Base-by-base conservation (phyloP, 2,888 invertebrate genomes). In the Euspilapteryx auroguttella region DNA sequence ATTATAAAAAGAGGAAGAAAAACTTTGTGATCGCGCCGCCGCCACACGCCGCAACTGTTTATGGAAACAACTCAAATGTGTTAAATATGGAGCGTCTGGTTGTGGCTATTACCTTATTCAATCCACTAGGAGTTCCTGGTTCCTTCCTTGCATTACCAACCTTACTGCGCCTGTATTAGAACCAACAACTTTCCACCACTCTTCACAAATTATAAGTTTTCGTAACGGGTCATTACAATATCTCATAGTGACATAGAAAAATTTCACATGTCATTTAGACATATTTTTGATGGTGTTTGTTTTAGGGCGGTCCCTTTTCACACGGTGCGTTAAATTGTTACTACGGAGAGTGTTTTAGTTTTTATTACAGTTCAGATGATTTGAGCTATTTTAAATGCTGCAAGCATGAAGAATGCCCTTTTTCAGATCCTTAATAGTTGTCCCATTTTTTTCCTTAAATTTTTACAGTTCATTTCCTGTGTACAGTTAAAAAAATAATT, bases 171-270 rank as follows among this genome's bases (percentile, higher is more conserved):
- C 54, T 56, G 45, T 61, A 57, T 56, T 62, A 62, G 64, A 59
- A 57, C 43, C 47, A 49, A 52, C 53, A 62, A 55, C 57, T n/a
- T n/a, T n/a, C n/a, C n/a, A n/a, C n/a, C n/a, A n/a, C n/a, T n/a
- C n/a, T n/a, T n/a, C n/a, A n/a, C n/a, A n/a, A n/a, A 62, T 69
- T 61, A 68, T 49, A 51, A 52, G 55, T 64, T 64, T 63, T 66
- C 62, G 71, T 65, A 63, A 73, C 71, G 73, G 61, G 45, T 58
- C 73, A 73, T 75, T 73, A 75, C 59, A 58, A 69, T 75, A 64
- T 65, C 57, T 73, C 66, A 71, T 71, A 49, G 61, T 71, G 75
- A 71, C 75, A 55, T 55, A 66, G 73, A 75, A 69, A 71, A 71
- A 66, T 75, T 68, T 61, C 50, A 66, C 68, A 57, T 71, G 69